phyloP scores from a whole-genome alignment of 2,797 vertebrate species.

The Premnoplex brunnescens region DNA sequence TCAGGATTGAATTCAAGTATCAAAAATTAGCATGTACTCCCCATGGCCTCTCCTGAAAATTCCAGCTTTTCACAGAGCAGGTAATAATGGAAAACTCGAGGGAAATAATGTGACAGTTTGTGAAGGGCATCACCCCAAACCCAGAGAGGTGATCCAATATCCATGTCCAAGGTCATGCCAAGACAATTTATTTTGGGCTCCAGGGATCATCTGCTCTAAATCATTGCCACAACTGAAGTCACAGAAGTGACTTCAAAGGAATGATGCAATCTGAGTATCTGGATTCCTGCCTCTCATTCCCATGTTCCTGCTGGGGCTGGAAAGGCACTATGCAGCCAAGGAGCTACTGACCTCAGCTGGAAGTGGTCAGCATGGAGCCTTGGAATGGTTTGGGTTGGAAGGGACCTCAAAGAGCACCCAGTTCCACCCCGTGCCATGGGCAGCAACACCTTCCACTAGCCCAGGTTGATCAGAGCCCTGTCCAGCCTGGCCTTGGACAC shows the following conservation, averaged over 20 bases:
- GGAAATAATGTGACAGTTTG: background rate
- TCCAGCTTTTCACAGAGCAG: background rate
- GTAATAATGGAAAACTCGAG: background rate
- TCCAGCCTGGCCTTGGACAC: background rate
- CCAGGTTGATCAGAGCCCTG: background rate
- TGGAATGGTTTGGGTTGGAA: background rate
- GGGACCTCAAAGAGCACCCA: background rate
- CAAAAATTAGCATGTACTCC: background rate
- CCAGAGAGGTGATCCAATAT: background rate
- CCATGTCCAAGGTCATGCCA: background rate
- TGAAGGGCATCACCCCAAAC: background rate
- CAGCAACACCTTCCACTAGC: background rate
- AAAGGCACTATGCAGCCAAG: background rate
- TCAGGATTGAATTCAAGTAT: background rate
- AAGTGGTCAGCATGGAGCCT: background rate
- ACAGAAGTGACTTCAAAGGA: slow-evolving; percentile 20
- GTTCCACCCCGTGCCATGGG: background rate
- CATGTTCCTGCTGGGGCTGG: background rate
- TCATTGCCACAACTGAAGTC: background rate
- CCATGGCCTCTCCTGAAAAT: background rate
- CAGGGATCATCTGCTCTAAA: background rate
- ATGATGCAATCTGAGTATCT: background rate
- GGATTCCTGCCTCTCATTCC: background rate
- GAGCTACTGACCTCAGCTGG: background rate
- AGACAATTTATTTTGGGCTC: background rate